A percentile compares a stretch with the other conserved stretches of the same genome.
Conservation (phyloP, 1,140 invertebrate species). For the Argopecten irradians region DNA sequence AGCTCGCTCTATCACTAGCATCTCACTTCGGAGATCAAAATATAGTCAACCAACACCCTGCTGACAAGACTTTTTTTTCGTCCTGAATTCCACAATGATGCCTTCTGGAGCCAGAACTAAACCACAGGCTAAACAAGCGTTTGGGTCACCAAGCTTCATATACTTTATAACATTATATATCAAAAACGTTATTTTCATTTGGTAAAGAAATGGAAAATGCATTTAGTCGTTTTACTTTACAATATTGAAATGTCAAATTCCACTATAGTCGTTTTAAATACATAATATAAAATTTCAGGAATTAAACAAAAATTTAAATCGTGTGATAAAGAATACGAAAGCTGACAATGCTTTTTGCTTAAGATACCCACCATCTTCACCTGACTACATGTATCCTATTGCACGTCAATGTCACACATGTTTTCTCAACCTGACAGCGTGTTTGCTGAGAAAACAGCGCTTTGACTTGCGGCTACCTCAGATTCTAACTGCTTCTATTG, state of each 20-base stretch:
- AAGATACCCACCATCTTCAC: neutral
- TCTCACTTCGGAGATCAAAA: neutral
- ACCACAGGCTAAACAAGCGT: neutral
- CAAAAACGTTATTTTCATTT: neutral
- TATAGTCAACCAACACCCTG: neutral
- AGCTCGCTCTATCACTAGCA: neutral
- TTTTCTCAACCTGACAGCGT: slow-evolving; percentile 1
- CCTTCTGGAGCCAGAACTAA: slow-evolving; percentile 13
- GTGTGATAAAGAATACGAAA: neutral
- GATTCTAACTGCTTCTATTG: slow-evolving; percentile 17
- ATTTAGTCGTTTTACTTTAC: no score
- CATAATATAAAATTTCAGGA: no score
- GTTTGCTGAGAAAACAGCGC: slow-evolving; percentile 2
- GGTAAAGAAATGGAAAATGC: no score
- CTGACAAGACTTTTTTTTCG: slow-evolving; percentile 1
- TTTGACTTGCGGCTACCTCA: slow-evolving; percentile 7
- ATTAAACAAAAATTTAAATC: neutral
- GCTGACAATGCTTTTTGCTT: neutral
- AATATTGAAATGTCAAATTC: no score
- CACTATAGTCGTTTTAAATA: no score
- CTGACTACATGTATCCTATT: neutral
- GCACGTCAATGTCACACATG: slow-evolving; percentile 14
- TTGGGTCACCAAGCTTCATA: neutral
- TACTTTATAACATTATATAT: neutral
- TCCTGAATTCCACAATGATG: neutral